phyloP scores from a whole-genome alignment of 1,140 invertebrate species.

The Caerostris darwini region DNA sequence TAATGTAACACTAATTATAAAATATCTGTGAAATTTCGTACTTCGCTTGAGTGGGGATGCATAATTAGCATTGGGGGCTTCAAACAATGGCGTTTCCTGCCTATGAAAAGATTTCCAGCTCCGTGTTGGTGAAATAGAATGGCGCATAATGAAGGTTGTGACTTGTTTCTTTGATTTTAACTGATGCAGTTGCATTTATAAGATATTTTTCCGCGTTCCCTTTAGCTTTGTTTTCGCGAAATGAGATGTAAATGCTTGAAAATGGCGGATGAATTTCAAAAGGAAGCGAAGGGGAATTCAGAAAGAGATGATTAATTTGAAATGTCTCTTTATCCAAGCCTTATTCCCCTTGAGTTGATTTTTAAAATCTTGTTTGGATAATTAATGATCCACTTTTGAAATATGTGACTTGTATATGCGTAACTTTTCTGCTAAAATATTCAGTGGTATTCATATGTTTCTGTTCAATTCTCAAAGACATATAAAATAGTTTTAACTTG shows the following conservation, averaged over 20 bases:
- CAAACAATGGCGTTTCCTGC: not conserved
- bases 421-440: too few relatives aligned
- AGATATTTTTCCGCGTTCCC: not conserved
- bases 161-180: not conserved
- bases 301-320: not conserved
- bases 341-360: too few relatives aligned
- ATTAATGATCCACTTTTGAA: too few relatives aligned
- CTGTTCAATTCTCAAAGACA: too few relatives aligned
- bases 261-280: not conserved
- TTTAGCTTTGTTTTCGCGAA: not conserved
- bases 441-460: too few relatives aligned
- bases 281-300: not conserved
- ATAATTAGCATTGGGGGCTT: not conserved
- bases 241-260: not conserved
- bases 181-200: not conserved
- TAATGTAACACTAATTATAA: conserved; percentile 56
- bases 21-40: conserved; percentile 52
- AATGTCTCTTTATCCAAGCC: not conserved
- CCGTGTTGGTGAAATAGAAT: not conserved
- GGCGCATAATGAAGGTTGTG: not conserved
- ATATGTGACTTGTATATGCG: too few relatives aligned
- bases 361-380: too few relatives aligned
- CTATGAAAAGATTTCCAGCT: not conserved
- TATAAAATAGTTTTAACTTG: too few relatives aligned
- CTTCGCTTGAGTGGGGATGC: not conserved